These are phyloP conservation scores for Alsophila aescularia DNA, from an alignment of 2,888 invertebrate species.

Conservation along the genomic window DNA sequence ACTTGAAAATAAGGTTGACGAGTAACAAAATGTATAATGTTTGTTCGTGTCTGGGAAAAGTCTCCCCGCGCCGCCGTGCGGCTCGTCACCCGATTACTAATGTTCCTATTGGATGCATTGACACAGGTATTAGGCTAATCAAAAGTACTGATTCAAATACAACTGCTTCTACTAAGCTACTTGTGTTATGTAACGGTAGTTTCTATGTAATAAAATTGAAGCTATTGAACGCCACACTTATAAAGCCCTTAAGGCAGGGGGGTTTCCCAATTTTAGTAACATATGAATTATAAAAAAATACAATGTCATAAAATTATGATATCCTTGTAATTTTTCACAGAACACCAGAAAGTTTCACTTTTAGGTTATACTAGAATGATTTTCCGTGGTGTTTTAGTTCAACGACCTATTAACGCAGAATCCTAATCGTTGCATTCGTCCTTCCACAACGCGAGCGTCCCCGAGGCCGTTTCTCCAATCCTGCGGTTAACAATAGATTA, in stretches of 20 bases:
- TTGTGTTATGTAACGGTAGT: slow-evolving; percentile 7
- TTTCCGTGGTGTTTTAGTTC: too few relatives aligned
- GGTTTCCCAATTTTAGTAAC: too few relatives aligned
- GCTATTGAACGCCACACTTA: neutral
- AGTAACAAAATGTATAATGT: neutral
- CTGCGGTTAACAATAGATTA: slow-evolving; percentile 71
- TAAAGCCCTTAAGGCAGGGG: neutral
- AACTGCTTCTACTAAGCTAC: slow-evolving; percentile 3
- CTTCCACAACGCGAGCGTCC: neutral
- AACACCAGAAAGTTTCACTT: too few relatives aligned
- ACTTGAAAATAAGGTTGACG: neutral
- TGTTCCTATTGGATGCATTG: slow-evolving; percentile 48
- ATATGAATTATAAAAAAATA: too few relatives aligned
- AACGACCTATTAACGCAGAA: neutral
- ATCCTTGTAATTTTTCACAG: too few relatives aligned
- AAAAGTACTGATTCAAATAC: slow-evolving; percentile 20
- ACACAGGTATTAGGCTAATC: slow-evolving; percentile 32
- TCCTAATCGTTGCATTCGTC: neutral
- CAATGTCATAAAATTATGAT: too few relatives aligned
- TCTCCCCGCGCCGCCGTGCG: slow-evolving; percentile 34
- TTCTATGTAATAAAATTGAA: slow-evolving; percentile 6
- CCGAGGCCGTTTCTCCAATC: slow-evolving; percentile 23
- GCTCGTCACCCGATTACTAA: slow-evolving; percentile 49
- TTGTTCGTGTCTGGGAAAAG: slow-evolving; percentile 49
- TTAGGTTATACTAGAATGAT: too few relatives aligned